Percentiles rank a stretch among this genome's conserved stretches.
phyloP scores from a whole-genome alignment of 2,888 invertebrate genomes.

The Acanthoscelides obtectus region DNA sequence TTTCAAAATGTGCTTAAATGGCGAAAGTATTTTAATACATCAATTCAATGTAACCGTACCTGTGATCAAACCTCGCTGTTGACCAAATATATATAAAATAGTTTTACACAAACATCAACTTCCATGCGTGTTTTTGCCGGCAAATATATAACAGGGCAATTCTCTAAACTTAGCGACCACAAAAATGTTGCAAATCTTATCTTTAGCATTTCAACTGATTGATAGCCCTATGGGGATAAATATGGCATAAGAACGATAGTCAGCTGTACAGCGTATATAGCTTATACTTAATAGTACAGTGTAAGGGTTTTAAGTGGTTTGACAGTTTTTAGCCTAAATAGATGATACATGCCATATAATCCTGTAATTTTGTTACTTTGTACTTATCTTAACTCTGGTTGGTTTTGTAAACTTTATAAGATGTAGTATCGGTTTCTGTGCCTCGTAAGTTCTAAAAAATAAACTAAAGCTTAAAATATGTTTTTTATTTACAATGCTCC shows the following conservation, averaged over 20 bases:
- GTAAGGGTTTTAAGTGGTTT: not conserved
- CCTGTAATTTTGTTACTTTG: slow-evolving; percentile 33
- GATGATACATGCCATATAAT: slow-evolving; percentile 18
- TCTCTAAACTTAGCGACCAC: slow-evolving; percentile 42
- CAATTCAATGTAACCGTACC: slow-evolving; percentile 36
- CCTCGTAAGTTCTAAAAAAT: slow-evolving; percentile 41
- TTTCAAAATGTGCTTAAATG: not conserved
- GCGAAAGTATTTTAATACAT: slow-evolving; percentile 2
- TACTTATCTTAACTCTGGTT: slow-evolving; percentile 33
- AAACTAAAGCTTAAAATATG: slow-evolving; percentile 34
- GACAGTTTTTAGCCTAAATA: not conserved
- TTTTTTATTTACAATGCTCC: too few relatives aligned
- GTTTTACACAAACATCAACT: not conserved
- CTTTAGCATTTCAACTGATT: not conserved
- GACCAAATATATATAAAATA: slow-evolving; percentile 41
- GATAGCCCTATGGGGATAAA: not conserved
- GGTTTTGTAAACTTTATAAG: slow-evolving; percentile 24
- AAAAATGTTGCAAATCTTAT: not conserved
- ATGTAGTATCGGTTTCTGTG: slow-evolving; percentile 39
- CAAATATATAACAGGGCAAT: slow-evolving; percentile 43
- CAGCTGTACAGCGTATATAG: not conserved
- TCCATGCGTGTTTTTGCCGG: slow-evolving; percentile 9
- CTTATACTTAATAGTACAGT: not conserved
- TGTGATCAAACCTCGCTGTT: slow-evolving; percentile 44
- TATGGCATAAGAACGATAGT: not conserved